Evolutionary conservation across 2,888 invertebrate species (phyloP).

Genomic region (Melitaea athalia): DNA sequence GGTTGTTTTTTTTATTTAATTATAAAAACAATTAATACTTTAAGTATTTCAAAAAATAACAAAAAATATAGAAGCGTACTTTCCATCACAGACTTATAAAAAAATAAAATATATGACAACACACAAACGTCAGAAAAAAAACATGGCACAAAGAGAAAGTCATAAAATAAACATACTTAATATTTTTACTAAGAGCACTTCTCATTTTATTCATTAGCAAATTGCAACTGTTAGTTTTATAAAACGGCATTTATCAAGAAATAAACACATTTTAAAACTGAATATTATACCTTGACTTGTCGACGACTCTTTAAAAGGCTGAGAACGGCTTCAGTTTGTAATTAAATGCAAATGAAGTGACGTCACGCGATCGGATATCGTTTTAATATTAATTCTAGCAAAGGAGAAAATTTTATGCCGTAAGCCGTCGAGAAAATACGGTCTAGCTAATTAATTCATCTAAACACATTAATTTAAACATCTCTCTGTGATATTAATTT

Average conservation of each 20-base stretch:
- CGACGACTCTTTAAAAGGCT: slow-evolving; percentile 2
- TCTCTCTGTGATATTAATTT: neutral
- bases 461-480: slow-evolving; percentile 3
- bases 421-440: slow-evolving; percentile 22
- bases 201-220: no score
- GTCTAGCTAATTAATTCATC: slow-evolving; percentile 13
- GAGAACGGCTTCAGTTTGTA: slow-evolving; percentile 35
- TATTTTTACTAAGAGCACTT: no score
- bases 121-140: no score
- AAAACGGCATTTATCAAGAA: neutral
- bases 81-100: no score
- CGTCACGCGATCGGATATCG: slow-evolving; percentile 33
- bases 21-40: no score
- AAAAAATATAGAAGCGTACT: no score
- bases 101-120: no score
- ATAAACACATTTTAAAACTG: neutral
- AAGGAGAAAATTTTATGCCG: slow-evolving; percentile 23
- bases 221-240: neutral
- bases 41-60: no score
- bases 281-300: neutral
- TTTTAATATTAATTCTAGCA: slow-evolving; percentile 32
- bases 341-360: slow-evolving; percentile 58
- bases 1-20: no score
- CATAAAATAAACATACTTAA: no score
- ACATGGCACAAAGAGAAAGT: no score